phyloP scores from a whole-genome alignment of 2,797 vertebrate genomes.

The Sus cebifrons region DNA sequence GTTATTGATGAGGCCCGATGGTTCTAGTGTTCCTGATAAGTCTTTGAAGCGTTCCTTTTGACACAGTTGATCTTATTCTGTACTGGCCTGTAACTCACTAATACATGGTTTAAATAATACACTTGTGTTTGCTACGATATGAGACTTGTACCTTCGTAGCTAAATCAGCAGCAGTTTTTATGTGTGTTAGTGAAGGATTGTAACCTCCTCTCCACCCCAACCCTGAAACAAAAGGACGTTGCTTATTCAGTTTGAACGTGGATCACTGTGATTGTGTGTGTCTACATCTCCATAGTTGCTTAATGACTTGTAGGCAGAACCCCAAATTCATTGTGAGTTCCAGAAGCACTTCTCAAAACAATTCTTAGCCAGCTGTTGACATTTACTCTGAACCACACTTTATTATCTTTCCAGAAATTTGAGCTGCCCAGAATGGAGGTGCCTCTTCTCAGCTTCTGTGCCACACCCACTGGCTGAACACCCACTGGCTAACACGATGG shows the following conservation, averaged over 20 bases:
- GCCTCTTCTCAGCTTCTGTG: constrained; percentile 8
- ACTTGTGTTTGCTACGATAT: not conserved
- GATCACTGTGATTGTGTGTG: not conserved
- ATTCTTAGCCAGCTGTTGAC: not conserved
- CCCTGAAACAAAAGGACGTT: not conserved
- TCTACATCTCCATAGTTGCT: not conserved
- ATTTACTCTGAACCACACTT: not conserved
- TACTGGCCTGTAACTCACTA: not conserved
- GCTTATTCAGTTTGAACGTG: not conserved
- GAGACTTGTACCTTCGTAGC: constrained; percentile 36
- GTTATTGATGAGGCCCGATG: not conserved
- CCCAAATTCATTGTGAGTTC: not conserved
- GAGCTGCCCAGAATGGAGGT: not conserved
- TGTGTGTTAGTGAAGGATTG: not conserved
- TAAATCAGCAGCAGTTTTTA: not conserved
- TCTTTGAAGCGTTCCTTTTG: constrained; percentile 30
- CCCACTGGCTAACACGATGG: not conserved
- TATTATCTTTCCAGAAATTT: not conserved
- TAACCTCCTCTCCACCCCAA: not conserved
- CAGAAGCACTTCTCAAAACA: not conserved
- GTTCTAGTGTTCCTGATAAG: not conserved
- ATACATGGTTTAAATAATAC: constrained; percentile 4
- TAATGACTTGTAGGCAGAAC: not conserved
- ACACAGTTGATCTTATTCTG: not conserved
- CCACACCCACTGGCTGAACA: not conserved